These are phyloP conservation scores for Bucco capensis DNA, from an alignment of 2,113 vertebrate genomes.

Conservation along the genomic window DNA sequence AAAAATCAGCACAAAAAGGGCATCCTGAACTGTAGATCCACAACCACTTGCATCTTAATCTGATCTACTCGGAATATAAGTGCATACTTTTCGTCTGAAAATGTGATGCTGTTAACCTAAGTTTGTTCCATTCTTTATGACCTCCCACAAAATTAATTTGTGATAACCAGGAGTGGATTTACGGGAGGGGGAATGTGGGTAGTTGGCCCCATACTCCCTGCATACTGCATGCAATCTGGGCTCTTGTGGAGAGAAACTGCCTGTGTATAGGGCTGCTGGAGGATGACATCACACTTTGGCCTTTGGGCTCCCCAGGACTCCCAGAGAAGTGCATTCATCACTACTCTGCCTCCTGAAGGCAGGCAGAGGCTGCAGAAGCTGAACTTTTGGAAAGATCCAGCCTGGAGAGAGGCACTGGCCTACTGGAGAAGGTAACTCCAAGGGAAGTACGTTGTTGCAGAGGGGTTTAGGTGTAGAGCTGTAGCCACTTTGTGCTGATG, in stretches of 20 bases:
- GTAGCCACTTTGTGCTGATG: not conserved
- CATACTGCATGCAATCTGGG: rapidly evolving
- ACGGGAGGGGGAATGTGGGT: not conserved
- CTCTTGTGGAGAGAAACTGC: rapidly evolving
- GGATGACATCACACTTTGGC: rapidly evolving
- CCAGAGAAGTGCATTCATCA: not conserved
- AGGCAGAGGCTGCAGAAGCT: rapidly evolving
- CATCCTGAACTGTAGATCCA: not conserved
- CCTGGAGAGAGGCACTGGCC: not conserved
- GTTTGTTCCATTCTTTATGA: not conserved
- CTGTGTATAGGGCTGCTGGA: not conserved
- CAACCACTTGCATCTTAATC: not conserved
- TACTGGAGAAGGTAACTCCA: not conserved
- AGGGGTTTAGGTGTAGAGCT: not conserved
- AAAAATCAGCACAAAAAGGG: not conserved
- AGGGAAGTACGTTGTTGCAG: not conserved
- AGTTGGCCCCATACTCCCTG: not conserved
- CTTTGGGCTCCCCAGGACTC: not conserved
- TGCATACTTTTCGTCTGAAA: not conserved
- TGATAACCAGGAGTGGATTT: not conserved
- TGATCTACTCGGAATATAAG: not conserved
- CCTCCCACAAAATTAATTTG: not conserved
- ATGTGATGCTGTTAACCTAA: not conserved
- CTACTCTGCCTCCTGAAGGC: not conserved
- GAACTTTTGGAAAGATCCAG: not conserved